Evolutionary conservation across 2,797 vertebrate genomes (phyloP), one percentile per base, ranked within the genome.

Genomic region (Linurgus olivaceus): DNA sequence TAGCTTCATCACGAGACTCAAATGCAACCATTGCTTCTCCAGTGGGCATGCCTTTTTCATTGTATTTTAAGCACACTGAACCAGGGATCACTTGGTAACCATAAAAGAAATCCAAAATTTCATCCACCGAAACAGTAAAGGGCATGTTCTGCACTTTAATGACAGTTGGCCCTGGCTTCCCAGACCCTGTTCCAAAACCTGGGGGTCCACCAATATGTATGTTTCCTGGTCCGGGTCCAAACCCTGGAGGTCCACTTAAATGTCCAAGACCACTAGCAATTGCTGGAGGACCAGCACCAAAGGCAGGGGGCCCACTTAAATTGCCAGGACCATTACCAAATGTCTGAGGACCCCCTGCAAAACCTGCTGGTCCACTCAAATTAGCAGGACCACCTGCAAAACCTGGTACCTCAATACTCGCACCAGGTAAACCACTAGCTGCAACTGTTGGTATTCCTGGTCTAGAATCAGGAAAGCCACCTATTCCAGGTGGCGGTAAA

Each of bases 1-100:
- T 98, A 70, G 99, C 99, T 98, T 99, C 99, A 95, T 99, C 98
- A 4, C 99, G 99, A 94, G 98, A 99, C 96, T 99, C 99, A n/a
- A 99, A 99, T 81, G 99, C 99, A 94, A 99, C 99, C 99, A 99
- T 99, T 78, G 99, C 99, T 98, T 99, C 99, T 21, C 99, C 99
- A 73, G 99, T 99, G 77, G 99, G 99, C 97, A 99, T 98, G 86
- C 99, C 99, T 97, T 99, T 99, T 50, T 99, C 99, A 88, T 98
- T 99, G 95, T 99, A 99, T 96, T 99, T 99, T 96, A 99, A 98
- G 96, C 99, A 99, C 40, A 99, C 99, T 24, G 99, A 99, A 83
- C 99, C 99, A 73, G 98, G 99, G 88, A 99, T 98, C 91, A 99
- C 99, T 96, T 99, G 99, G 96, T 99, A 99, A 62, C 99, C 99